Conservation (phyloP, 2,797 vertebrate species). For the Sebastes elongatus region DNA sequence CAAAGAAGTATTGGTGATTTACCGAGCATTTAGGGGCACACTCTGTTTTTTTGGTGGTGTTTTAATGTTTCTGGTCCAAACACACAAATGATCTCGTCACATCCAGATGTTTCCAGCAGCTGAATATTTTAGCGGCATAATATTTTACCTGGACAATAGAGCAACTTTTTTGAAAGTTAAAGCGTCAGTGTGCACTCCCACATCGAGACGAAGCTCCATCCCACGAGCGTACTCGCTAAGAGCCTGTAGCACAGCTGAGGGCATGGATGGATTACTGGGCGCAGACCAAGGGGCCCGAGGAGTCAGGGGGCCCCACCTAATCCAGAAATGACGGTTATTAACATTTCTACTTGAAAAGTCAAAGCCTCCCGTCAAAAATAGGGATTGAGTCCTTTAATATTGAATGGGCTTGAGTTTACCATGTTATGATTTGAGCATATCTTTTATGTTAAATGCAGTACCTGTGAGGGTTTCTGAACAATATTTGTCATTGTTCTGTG, state of each 20-base stretch:
- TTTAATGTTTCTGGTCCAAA: background rate
- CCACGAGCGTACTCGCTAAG: background rate
- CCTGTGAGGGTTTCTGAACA: no score
- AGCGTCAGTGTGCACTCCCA: background rate
- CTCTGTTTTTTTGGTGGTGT: background rate
- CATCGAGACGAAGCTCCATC: background rate
- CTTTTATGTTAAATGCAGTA: no score
- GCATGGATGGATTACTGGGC: conserved; percentile 10
- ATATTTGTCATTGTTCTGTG: no score
- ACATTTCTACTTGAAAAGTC: background rate
- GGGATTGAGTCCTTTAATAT: background rate
- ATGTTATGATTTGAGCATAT: no score
- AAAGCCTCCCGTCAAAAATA: background rate
- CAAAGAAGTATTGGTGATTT: background rate
- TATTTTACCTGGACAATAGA: background rate
- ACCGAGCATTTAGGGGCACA: background rate
- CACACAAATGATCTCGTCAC: background rate
- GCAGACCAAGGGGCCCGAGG: background rate
- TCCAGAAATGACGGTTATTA: conserved; percentile 31
- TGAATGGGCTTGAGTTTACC: background rate
- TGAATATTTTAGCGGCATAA: background rate
- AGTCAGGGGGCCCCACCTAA: background rate
- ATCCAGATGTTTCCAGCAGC: background rate
- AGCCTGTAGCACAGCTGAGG: background rate
- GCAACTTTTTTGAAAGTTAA: background rate